A percentile compares a stretch with the other conserved stretches of the same genome.
phyloP scores from a whole-genome alignment of 92 coral and sea anemone genomes.

The Porites cylindrica region DNA sequence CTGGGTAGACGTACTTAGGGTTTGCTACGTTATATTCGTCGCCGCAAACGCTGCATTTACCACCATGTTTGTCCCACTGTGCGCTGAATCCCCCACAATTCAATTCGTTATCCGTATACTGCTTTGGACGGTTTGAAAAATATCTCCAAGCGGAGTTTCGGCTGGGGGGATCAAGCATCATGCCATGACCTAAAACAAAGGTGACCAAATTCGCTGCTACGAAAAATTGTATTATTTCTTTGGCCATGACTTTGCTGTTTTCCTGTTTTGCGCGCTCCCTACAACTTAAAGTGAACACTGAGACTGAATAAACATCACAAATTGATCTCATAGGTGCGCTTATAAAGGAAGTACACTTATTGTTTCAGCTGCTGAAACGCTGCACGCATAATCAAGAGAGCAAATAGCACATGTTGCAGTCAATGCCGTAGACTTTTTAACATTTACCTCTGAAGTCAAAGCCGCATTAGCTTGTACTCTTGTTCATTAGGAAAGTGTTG shows the following conservation, averaged over 20 bases:
- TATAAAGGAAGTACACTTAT: background rate
- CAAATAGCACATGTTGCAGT: background rate
- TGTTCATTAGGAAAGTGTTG: background rate
- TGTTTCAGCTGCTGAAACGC: background rate
- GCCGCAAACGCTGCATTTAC: constrained; percentile 76
- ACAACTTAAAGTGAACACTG: background rate
- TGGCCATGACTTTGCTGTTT: background rate
- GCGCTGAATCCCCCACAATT: constrained; percentile 67
- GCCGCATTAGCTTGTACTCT: background rate
- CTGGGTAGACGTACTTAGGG: constrained; percentile 61
- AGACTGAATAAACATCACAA: background rate
- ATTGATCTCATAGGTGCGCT: background rate
- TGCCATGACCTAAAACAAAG: constrained; percentile 51
- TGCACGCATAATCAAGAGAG: background rate
- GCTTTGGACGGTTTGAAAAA: constrained; percentile 15
- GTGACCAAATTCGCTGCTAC: constrained; percentile 9
- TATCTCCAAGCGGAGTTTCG: constrained; percentile 43
- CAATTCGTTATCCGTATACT: constrained; percentile 61
- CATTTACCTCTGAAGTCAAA: background rate
- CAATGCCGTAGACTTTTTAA: background rate
- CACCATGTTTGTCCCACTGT: constrained; percentile 53
- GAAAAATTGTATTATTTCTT: constrained; percentile 14
- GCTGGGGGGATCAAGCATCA: constrained; percentile 54
- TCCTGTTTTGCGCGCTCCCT: background rate
- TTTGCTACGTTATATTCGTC: constrained; percentile 53